Conservation (phyloP, 1,140 invertebrate genomes). For the Frieseomelitta varia region DNA sequence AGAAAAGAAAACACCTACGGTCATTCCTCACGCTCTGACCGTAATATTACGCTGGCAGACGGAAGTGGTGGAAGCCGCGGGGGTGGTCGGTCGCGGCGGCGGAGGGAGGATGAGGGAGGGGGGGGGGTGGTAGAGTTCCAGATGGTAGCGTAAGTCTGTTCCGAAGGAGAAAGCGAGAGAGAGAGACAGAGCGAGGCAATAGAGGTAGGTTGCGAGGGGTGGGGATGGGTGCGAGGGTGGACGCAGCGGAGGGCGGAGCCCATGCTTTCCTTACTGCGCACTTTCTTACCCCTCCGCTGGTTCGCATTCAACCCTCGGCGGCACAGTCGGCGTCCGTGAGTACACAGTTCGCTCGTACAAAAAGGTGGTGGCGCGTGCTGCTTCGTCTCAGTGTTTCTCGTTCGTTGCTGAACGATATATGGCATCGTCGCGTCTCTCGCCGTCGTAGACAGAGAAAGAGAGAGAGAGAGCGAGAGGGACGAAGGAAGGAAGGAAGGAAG, state of each 20-base stretch:
- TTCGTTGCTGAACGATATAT: background rate
- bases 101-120: background rate
- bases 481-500: too few species aligned
- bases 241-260: constrained; percentile 57
- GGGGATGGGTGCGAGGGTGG: constrained; percentile 54
- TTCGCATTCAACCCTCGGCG: constrained; percentile 61
- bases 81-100: constrained; percentile 10
- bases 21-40: background rate
- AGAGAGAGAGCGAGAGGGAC: too few species aligned
- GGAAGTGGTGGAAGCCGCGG: constrained; percentile 1
- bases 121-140: constrained; percentile 14
- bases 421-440: background rate
- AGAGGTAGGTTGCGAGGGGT: background rate
- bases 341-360: constrained; percentile 71
- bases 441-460: too few species aligned
- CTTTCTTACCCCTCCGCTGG: constrained; percentile 76
- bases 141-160: constrained; percentile 37
- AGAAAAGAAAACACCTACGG: background rate
- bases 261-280: constrained; percentile 77
- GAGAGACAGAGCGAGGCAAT: too few species aligned
- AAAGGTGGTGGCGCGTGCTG: constrained; percentile 67
- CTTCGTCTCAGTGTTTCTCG: constrained; percentile 24
- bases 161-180: background rate
- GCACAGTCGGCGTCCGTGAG: constrained; percentile 24
- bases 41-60: constrained; percentile 3